Evolutionary conservation across 2,888 invertebrate species (phyloP), one percentile per base, ranked within the genome.

Genomic region (Erebia ligea): DNA sequence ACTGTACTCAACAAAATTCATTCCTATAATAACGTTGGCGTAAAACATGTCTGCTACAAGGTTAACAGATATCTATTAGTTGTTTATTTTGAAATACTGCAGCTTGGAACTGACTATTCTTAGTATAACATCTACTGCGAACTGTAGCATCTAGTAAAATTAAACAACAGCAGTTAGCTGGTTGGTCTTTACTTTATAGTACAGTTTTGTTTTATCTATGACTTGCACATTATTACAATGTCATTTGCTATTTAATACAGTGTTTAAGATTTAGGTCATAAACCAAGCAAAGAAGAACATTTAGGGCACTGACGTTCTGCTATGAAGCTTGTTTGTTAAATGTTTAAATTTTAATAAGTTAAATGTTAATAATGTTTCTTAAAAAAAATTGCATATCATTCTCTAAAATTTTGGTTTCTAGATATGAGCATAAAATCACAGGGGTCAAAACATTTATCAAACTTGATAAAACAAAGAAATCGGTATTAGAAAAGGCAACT

Each of bases 61-160:
- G 48, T 48, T 48, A 15, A 48, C 48, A 1, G 21, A 48, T 48
- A 62, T 62, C 62, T 62, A 48, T 48, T 62, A 6, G 42, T 48
- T 48, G 62, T 62, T 48, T 62, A 62, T 62, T 62, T 62, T 62
- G 62, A 48, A 59, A 42, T n/a, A 17, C 59, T 40, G 17, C 59
- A 42, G n/a, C 59, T 59, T 42, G 40, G 40, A 40, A 15, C 15
- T 48, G 62, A 62, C 15, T 48, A 15, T 21, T 48, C 19, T 15
- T 25, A 61, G 13, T 48, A 17, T 19, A 61, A 57, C 61, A 61
- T 45, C 19, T 48, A 45, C 4, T 21, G 9, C 19, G 19, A 19
- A 45, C 11, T 42, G 17, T 19, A 42, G 17, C 45, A 62, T 1
- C 11, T 15, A 13, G 8, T 21, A 13, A 8, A 62, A 48, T 19